phyloP scores from a whole-genome alignment of 2,797 vertebrate species.

The Neosalanx taihuensis region DNA sequence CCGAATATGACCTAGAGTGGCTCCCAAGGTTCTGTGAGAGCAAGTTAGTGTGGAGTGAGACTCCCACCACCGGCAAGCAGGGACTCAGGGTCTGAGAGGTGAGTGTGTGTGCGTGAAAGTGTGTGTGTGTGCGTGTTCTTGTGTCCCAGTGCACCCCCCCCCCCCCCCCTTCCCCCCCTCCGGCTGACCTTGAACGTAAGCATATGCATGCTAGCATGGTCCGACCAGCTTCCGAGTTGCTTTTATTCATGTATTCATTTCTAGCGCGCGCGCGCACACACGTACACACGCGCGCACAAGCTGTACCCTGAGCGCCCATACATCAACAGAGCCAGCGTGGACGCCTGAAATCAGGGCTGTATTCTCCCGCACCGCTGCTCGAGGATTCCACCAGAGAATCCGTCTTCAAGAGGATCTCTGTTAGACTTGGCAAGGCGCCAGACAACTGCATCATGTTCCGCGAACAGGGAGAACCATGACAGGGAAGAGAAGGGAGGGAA shows the following conservation, averaged over 20 bases:
- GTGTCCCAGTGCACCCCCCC: not conserved
- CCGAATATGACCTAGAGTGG: conserved; percentile 43
- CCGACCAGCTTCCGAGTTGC: not conserved
- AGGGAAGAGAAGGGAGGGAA: conserved; percentile 34
- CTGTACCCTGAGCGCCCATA: not conserved
- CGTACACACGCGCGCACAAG: not conserved
- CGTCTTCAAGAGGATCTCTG: conserved; percentile 43
- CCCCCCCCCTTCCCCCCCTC: conserved; percentile 1
- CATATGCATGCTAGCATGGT: conserved; percentile 29
- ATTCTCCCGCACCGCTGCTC: conserved; percentile 20
- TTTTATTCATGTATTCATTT: conserved; percentile 34
- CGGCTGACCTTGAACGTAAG: conserved; percentile 56
- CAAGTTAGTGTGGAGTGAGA: conserved; percentile 38
- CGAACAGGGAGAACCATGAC: conserved; percentile 57
- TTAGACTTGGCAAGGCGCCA: conserved; percentile 51
- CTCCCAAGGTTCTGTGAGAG: conserved; percentile 57
- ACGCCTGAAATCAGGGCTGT: conserved; percentile 15
- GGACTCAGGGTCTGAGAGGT: not conserved
- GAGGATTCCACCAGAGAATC: conserved; percentile 33
- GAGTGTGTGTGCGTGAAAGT: not conserved
- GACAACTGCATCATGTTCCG: conserved; percentile 52
- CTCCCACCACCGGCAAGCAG: conserved; percentile 16
- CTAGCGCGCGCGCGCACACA: not conserved
- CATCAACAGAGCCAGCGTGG: conserved; percentile 17
- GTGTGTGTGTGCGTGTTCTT: not conserved